Conservation (phyloP, 2,797 vertebrate genomes). For the Xiphophorus birchmanni region DNA sequence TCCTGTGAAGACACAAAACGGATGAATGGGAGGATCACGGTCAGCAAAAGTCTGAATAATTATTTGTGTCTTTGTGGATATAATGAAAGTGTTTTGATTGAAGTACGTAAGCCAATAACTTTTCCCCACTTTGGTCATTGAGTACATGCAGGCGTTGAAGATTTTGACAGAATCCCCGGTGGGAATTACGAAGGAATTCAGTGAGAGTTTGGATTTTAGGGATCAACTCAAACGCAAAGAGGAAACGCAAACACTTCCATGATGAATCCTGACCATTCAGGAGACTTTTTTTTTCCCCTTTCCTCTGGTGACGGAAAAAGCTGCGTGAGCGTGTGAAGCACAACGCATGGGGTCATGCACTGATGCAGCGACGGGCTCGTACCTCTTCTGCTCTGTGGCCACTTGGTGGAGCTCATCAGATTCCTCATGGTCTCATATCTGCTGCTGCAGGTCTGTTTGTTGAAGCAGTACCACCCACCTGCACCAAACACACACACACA, state of each 20-base stretch:
- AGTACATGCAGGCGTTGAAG: slow-evolving; percentile 84
- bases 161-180: slow-evolving; percentile 18
- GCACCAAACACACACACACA: slow-evolving; percentile 2
- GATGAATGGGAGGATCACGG: slow-evolving; percentile 7
- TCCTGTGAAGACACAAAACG: slow-evolving; percentile 69
- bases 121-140: slow-evolving; percentile 85
- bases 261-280: slow-evolving; percentile 59
- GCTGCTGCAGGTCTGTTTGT: slow-evolving; percentile 89
- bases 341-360: background rate
- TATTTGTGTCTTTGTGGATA: slow-evolving; percentile 64
- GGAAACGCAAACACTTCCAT: slow-evolving; percentile 61
- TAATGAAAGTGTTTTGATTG: slow-evolving; percentile 49
- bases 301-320: slow-evolving; percentile 17
- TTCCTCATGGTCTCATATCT: slow-evolving; percentile 88
- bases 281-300: slow-evolving; percentile 2
- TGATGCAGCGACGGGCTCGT: background rate
- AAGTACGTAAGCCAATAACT: slow-evolving; percentile 85
- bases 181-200: slow-evolving; percentile 51
- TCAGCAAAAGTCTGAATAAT: slow-evolving; percentile 7
- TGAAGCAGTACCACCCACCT: slow-evolving; percentile 98
- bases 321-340: background rate
- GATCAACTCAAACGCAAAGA: slow-evolving; percentile 54
- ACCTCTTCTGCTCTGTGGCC: slow-evolving; percentile 89
- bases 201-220: slow-evolving; percentile 43
- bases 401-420: slow-evolving; percentile 93